phyloP scores from a whole-genome alignment of 2,797 vertebrate genomes.

The Alcedo quadribrachys region DNA sequence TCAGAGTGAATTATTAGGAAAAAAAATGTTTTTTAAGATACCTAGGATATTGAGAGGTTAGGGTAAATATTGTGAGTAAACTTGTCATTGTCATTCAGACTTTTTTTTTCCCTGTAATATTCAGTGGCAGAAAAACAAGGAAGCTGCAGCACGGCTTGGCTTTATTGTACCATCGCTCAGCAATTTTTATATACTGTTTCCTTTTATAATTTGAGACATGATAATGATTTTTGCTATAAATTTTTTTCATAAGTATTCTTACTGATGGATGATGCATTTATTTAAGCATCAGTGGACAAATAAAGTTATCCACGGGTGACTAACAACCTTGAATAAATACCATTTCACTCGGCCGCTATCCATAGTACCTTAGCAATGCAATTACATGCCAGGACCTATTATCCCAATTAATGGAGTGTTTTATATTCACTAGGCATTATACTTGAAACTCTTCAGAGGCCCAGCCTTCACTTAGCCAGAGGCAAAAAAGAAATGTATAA shows the following conservation, averaged over 20 bases:
- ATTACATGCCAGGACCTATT: slow-evolving; percentile 87
- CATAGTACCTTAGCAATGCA: slow-evolving; percentile 84
- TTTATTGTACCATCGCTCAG: slow-evolving; percentile 71
- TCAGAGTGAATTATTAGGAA: neutral
- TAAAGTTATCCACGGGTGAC: slow-evolving; percentile 87
- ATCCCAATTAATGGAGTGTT: slow-evolving; percentile 89
- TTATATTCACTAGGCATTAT: slow-evolving; percentile 84
- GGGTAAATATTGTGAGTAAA: neutral
- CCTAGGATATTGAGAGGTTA: neutral
- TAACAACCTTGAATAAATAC: slow-evolving; percentile 87
- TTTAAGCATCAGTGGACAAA: slow-evolving; percentile 83
- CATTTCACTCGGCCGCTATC: slow-evolving; percentile 79
- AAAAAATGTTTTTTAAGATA: neutral
- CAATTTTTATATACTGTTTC: slow-evolving; percentile 80
- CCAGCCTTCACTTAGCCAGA: slow-evolving; percentile 76
- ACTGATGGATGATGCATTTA: slow-evolving; percentile 78
- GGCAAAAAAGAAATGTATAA: slow-evolving; percentile 77
- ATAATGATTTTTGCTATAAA: slow-evolving; percentile 81
- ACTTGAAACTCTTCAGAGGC: slow-evolving; percentile 79
- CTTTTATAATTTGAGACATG: slow-evolving; percentile 78
- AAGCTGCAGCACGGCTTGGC: slow-evolving; percentile 2
- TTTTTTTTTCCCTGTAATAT: slow-evolving; percentile 21
- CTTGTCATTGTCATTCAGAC: neutral
- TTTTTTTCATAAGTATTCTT: slow-evolving; percentile 79
- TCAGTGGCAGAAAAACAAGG: slow-evolving; percentile 46